A percentile compares a stretch with the other conserved stretches of the same genome.
These are phyloP conservation scores for Drosophila nikananu DNA, from an alignment of 1,140 invertebrate genomes.

Conservation along the genomic window DNA sequence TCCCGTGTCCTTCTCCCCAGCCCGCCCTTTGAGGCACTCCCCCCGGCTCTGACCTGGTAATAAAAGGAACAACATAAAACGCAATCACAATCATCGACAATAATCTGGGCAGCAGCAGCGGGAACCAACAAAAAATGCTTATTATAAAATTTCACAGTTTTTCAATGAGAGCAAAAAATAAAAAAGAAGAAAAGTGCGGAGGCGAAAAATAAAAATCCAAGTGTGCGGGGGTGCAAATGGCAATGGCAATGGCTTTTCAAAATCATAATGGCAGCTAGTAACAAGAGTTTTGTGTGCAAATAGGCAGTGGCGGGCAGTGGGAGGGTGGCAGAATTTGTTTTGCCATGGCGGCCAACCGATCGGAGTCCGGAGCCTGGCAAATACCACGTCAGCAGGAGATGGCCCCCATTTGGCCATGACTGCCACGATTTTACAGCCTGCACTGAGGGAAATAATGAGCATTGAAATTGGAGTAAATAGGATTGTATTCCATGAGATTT, in stretches of 20 bases:
- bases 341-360: slow-evolving; percentile 54
- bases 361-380: slow-evolving; percentile 68
- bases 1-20: neutral
- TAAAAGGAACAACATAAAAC: slow-evolving; percentile 83
- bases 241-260: slow-evolving; percentile 84
- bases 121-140: slow-evolving; percentile 76
- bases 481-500: too few species aligned
- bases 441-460: neutral
- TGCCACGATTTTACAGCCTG: neutral
- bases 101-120: slow-evolving; percentile 82
- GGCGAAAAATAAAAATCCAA: slow-evolving; percentile 28
- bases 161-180: slow-evolving; percentile 77
- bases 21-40: slow-evolving; percentile 7
- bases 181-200: slow-evolving; percentile 15
- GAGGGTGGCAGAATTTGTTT: slow-evolving; percentile 29
- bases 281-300: slow-evolving; percentile 85
- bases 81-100: slow-evolving; percentile 85
- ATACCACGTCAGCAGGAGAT: slow-evolving; percentile 80
- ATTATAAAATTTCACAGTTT: slow-evolving; percentile 85
- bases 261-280: slow-evolving; percentile 85
- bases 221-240: slow-evolving; percentile 48
- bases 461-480: too few species aligned
- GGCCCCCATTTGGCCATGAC: slow-evolving; percentile 14
- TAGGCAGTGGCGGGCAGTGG: slow-evolving; percentile 43
- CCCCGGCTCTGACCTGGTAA: slow-evolving; percentile 57